Base-by-base conservation (phyloP, 2,888 invertebrate species). In the Lasioglossum leucozonium region DNA sequence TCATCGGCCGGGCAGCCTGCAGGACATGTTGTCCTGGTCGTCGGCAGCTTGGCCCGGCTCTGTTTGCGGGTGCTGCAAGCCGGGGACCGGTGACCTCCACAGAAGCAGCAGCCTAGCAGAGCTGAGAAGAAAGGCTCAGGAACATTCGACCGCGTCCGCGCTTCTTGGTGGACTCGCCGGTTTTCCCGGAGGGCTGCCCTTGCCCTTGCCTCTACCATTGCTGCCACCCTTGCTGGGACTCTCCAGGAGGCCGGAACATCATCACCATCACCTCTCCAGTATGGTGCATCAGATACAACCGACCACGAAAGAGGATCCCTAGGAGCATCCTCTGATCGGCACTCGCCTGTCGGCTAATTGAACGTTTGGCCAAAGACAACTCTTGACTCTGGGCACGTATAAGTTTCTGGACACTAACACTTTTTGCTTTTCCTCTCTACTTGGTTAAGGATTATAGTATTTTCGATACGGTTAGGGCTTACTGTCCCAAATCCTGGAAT, bases 61-160 rank as follows among this genome's bases (percentile, higher is more conserved):
- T 4, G 77, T 92, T 18, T 92, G 92, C 82, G 91, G 92, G 5
- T 92, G 91, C 58, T 92, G 92, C 84, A 92, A 92, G 42, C 92
- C 92, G 5, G 90, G 91, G 3, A 81, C 85, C 30, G 96, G 90
- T 94, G 96, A 92, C 95, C 96, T 91, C 18, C 95, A 94, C 81
- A 91, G 95, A 69, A 94, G 87, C 88, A 97, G 98, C 91, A 98
- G 98, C 95, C 98, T 99, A 34, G 99, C 99, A 0, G 99, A 99
- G 92, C 96, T 99, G 69, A 96, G 99, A 11, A 96, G 99, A 78
- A 98, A 99, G 94, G 99, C 99, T 0, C 98, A 99, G 95, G 99
- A 99, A 94, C 99, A 99, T 95, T 98, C 98, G 0, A 99, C 99
- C 0, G 98, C 99, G 72, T 93, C 94, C 78, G 94, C 94, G 0